Evolutionary conservation across 2,113 vertebrate genomes (phyloP).

Genomic region (Nothobranchius furzeri): DNA sequence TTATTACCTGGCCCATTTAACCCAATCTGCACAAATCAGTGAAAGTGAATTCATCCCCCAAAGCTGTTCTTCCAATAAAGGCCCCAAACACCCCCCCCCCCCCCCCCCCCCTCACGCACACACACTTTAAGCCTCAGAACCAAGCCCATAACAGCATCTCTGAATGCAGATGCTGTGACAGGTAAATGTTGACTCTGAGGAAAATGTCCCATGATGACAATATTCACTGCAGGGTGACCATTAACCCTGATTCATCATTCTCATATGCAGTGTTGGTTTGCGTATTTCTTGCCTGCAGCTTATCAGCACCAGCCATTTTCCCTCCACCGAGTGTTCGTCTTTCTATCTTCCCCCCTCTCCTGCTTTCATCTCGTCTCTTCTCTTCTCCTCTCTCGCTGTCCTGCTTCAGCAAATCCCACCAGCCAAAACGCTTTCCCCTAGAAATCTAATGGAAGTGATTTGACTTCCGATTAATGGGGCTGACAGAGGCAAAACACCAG

Average conservation of each 20-base stretch:
- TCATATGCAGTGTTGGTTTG: slow-evolving; percentile 68
- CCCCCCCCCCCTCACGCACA: neutral
- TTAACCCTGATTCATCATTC: slow-evolving; percentile 80
- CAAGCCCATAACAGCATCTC: slow-evolving; percentile 65
- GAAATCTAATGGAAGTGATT: slow-evolving; percentile 78
- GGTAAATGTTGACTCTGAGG: slow-evolving; percentile 80
- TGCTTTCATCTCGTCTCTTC: slow-evolving; percentile 48
- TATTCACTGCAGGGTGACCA: slow-evolving; percentile 69
- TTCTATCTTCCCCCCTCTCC: slow-evolving; percentile 21
- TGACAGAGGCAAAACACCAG: slow-evolving; percentile 59
- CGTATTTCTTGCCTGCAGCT: slow-evolving; percentile 69
- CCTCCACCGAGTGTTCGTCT: slow-evolving; percentile 42
- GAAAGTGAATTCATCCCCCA: slow-evolving; percentile 64
- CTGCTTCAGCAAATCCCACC: slow-evolving; percentile 75
- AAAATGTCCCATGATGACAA: slow-evolving; percentile 77
- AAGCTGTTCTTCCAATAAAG: slow-evolving; percentile 43
- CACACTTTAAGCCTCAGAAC: slow-evolving; percentile 53
- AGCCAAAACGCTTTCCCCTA: slow-evolving; percentile 70
- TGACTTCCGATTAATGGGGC: slow-evolving; percentile 78
- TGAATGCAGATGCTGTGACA: slow-evolving; percentile 69
- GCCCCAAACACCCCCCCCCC: neutral
- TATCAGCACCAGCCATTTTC: slow-evolving; percentile 71
- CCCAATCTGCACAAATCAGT: slow-evolving; percentile 87
- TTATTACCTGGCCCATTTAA: slow-evolving; percentile 91
- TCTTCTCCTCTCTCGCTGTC: slow-evolving; percentile 43